Base-by-base conservation (phyloP, 2,113 vertebrate species). In the Oxyura jamaicensis region DNA sequence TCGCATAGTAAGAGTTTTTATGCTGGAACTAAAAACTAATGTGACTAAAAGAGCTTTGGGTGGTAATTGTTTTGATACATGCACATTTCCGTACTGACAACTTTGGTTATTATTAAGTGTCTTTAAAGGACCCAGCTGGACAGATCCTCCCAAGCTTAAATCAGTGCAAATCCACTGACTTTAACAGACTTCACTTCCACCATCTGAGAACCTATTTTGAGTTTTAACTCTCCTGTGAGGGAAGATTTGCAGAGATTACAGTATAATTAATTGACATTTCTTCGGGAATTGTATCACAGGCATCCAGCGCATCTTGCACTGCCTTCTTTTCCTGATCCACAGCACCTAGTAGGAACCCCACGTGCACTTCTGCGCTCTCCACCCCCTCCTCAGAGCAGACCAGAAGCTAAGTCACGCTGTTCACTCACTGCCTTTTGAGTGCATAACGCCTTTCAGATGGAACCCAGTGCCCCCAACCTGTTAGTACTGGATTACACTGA, bases 201-300 rank as follows among this genome's bases (percentile, higher is more conserved):
- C 42, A 75, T 42, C 42, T 39, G 55, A 93, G 63, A 90, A 81
- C 42, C 60, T 55, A 41, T 22, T 2, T 83, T 95, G 60, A 39
- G 22, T 42, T 95, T 73, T 80, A 79, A 74, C 48, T 66, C 46
- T 81, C 65, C 4, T 6, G 13, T 67, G 42, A 95, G 41, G 50
- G 35, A 35, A 93, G 56, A 91, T 77, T 75, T 88, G 85, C 60
- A 68, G 73, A 86, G 60, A 88, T 93, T 90, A 83, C 65, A 12
- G 33, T 48, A 62, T 84, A 95, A 94, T 91, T 85, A 94, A 94
- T 68, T 93, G 83, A 86, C 35, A 58, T 81, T 73, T 90, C 59
- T 88, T 88, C 52, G 4, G 71, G 80, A 95, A 92, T 80, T 85
- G 67, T 58, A 79, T 74, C 75, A 66, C 58, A 80, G 63, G 44